A percentile compares a stretch with the other conserved stretches of the same genome.
phyloP scores from a whole-genome alignment of 2,113 vertebrate genomes.

The Orthonyx spaldingii region DNA sequence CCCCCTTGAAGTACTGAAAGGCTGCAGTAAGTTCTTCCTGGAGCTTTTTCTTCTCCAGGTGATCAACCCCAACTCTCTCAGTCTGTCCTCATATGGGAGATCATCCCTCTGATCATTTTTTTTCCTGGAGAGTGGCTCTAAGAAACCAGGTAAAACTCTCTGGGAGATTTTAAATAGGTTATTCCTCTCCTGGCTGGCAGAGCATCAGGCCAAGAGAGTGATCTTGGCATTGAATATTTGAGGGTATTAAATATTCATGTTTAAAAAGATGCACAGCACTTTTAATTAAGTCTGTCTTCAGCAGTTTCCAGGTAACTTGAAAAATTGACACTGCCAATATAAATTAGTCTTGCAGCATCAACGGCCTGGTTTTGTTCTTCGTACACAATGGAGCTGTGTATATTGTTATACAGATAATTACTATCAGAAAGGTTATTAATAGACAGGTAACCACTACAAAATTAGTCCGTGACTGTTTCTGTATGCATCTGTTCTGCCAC shows the following conservation, averaged over 20 bases:
- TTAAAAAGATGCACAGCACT: neutral
- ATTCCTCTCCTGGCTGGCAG: neutral
- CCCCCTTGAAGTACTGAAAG: neutral
- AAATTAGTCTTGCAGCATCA: neutral
- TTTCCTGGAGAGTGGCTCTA: neutral
- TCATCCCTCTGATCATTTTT: neutral
- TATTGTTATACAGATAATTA: neutral
- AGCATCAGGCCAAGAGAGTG: neutral
- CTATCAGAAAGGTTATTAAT: neutral
- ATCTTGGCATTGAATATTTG: neutral
- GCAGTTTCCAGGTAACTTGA: neutral
- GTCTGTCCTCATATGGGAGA: rapidly evolving
- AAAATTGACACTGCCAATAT: neutral
- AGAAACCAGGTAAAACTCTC: neutral
- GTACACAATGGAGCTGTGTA: neutral
- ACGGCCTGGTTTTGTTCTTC: neutral
- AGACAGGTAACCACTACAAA: neutral
- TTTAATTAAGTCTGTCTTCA: neutral
- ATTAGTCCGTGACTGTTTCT: neutral
- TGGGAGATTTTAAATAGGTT: neutral
- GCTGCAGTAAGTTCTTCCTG: neutral
- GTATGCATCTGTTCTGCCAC: neutral
- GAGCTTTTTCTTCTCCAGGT: neutral
- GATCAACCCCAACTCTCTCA: neutral
- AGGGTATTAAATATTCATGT: neutral